Percentiles rank a stretch among this genome's conserved stretches.
Evolutionary conservation across 2,888 invertebrate genomes (phyloP).

Genomic region (Cosmia pyralina): DNA sequence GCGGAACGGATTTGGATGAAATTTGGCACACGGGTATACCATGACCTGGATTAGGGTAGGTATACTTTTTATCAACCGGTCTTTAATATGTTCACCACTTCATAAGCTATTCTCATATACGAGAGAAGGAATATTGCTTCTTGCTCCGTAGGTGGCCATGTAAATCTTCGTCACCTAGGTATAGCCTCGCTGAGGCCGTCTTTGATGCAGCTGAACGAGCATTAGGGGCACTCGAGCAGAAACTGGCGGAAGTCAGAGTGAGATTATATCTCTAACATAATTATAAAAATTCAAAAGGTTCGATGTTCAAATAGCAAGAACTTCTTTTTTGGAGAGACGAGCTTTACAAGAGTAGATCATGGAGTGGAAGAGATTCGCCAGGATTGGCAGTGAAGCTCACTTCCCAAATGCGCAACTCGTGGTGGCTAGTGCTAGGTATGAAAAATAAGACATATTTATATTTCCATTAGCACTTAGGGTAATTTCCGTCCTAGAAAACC

Average conservation of each 20-base stretch:
- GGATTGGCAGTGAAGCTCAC: not conserved
- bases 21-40: no score
- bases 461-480: not conserved
- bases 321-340: not conserved
- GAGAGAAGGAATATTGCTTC: not conserved
- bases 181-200: not conserved
- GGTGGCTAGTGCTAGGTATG: not conserved
- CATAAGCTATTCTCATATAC: no score
- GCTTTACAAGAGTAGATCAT: not conserved
- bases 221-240: conserved; percentile 19
- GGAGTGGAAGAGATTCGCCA: no score
- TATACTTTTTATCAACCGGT: no score
- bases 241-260: conserved; percentile 13
- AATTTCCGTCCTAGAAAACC: conserved; percentile 3
- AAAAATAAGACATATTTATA: conserved; percentile 1
- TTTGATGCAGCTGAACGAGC: conserved; percentile 33
- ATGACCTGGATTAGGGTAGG: no score
- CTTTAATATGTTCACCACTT: no score
- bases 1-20: no score
- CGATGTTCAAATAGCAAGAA: not conserved
- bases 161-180: conserved; percentile 10
- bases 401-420: not conserved
- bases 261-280: not conserved
- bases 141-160: not conserved
- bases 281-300: not conserved